These are phyloP conservation scores for Gracilinanus agilis DNA, from an alignment of 2,113 vertebrate species.

Conservation along the genomic window DNA sequence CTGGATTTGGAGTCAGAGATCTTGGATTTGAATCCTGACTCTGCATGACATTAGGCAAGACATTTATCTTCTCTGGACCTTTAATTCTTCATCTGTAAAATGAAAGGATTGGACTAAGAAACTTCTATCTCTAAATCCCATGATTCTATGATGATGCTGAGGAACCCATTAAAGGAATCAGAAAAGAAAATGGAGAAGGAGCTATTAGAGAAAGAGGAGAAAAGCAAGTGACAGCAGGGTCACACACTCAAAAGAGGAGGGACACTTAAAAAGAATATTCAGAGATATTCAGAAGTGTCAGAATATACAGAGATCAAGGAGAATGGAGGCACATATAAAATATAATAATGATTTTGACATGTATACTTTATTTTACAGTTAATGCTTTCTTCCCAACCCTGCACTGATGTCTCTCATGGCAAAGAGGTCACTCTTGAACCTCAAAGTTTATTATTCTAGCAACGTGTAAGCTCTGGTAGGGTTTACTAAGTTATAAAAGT, in stretches of 20 bases:
- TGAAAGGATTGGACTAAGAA: neutral
- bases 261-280: neutral
- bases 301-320: neutral
- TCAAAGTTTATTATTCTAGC: neutral
- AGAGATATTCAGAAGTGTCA: neutral
- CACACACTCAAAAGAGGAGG: neutral
- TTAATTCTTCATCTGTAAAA: neutral
- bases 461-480: neutral
- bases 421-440: neutral
- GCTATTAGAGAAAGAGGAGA: neutral
- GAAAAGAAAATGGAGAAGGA: neutral
- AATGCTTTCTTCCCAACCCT: neutral
- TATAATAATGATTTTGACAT: neutral
- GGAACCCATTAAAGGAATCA: neutral
- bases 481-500: neutral
- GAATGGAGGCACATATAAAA: neutral
- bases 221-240: neutral
- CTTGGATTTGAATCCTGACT: neutral
- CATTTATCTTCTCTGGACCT: neutral
- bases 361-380: neutral
- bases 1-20: neutral
- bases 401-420: neutral
- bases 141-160: neutral
- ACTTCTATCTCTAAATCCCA: neutral
- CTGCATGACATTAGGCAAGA: neutral